These are phyloP conservation scores for Luscinia megarhynchos DNA, from an alignment of 2,797 vertebrate genomes.

Conservation along the genomic window DNA sequence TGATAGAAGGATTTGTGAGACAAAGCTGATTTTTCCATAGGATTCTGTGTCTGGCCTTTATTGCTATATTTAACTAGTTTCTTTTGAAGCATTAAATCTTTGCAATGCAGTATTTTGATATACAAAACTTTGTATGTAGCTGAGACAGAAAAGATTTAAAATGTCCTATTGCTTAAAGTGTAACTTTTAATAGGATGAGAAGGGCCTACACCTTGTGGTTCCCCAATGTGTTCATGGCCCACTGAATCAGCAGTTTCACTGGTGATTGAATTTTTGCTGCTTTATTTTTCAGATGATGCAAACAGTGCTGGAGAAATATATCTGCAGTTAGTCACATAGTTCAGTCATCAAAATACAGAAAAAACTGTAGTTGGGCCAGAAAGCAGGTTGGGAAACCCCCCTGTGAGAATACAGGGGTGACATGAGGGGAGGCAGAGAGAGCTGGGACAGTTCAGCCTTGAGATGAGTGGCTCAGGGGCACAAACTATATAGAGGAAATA, in stretches of 20 bases:
- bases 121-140: not conserved
- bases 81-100: not conserved
- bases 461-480: not conserved
- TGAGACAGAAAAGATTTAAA: not conserved
- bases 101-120: not conserved
- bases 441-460: not conserved
- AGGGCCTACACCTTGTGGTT: not conserved
- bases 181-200: not conserved
- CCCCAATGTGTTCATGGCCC: not conserved
- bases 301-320: not conserved
- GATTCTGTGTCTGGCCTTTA: conserved; percentile 8
- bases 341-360: not conserved
- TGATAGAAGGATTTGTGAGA: conserved; percentile 12
- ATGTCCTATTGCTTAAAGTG: not conserved
- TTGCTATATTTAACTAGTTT: conserved; percentile 13
- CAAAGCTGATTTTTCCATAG: conserved; percentile 5
- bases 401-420: not conserved
- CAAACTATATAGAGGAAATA: not conserved
- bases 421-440: not conserved
- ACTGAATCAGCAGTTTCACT: not conserved
- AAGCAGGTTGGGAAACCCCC: not conserved
- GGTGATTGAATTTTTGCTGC: not conserved
- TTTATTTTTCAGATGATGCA: not conserved
- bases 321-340: not conserved
- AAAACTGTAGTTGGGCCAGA: not conserved